phyloP scores from a whole-genome alignment of 2,888 invertebrate genomes.

The Meteorus colon region DNA sequence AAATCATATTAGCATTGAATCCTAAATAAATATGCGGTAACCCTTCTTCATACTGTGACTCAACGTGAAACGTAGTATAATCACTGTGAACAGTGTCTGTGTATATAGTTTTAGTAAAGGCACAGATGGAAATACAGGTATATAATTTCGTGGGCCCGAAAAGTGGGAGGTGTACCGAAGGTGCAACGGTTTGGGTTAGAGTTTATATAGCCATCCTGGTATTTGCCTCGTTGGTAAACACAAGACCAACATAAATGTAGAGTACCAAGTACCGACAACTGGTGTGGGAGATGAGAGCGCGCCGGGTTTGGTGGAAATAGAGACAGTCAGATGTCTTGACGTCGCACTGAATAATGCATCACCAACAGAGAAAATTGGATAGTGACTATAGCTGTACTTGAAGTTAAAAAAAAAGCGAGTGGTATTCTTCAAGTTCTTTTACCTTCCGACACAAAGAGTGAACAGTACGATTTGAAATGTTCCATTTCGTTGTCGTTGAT shows the following conservation, averaged over 20 bases:
- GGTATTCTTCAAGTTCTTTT: conserved; percentile 25
- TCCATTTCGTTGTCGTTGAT: conserved; percentile 11
- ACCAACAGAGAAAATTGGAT: conserved; percentile 61
- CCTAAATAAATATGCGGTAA: conserved; percentile 51
- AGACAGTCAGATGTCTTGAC: conserved; percentile 64
- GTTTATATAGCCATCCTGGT: conserved; percentile 53
- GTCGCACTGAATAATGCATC: conserved; percentile 64
- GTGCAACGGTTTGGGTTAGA: conserved; percentile 32
- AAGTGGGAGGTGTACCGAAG: conserved; percentile 40
- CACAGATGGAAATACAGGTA: conserved; percentile 27
- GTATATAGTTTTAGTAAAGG: conserved; percentile 34
- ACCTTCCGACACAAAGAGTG: conserved; percentile 30
- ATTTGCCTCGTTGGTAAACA: conserved; percentile 64
- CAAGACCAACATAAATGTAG: conserved; percentile 51
- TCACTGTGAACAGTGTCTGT: conserved; percentile 26
- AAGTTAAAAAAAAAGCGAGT: conserved; percentile 46
- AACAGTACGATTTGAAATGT: conserved; percentile 15
- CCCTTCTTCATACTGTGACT: conserved; percentile 19
- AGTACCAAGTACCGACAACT: conserved; percentile 47
- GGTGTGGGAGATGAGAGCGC: conserved; percentile 34
- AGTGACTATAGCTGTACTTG: conserved; percentile 49
- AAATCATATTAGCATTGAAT: conserved; percentile 50
- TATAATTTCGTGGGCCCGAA: conserved; percentile 37
- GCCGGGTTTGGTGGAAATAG: conserved; percentile 58
- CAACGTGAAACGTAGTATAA: conserved; percentile 34